Percentiles rank a stretch among this genome's conserved stretches.
phyloP scores from a whole-genome alignment of 64 coral and sea anemone species.

The Montipora capricornis region DNA sequence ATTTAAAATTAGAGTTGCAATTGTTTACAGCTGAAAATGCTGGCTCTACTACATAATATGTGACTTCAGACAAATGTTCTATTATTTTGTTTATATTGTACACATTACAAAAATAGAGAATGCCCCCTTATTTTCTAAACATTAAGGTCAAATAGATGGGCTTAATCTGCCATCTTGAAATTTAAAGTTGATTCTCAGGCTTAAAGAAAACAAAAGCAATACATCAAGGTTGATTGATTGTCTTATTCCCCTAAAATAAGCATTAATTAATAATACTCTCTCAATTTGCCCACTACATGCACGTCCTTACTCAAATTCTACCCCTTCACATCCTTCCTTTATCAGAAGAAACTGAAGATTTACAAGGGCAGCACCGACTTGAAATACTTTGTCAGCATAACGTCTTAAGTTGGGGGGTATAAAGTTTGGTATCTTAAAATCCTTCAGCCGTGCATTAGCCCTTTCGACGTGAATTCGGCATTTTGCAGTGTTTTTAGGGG shows the following conservation, averaged over 20 bases:
- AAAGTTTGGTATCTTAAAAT: slow-evolving; percentile 53
- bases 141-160: slow-evolving; percentile 7
- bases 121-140: background rate
- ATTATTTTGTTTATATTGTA: background rate
- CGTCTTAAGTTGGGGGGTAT: slow-evolving; percentile 34
- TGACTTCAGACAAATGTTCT: background rate
- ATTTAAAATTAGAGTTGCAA: background rate
- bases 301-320: slow-evolving; percentile 50
- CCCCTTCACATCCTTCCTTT: slow-evolving; percentile 19
- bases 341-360: slow-evolving; percentile 62
- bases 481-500: slow-evolving; percentile 42
- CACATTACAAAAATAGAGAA: background rate
- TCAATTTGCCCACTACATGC: too few species aligned
- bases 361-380: slow-evolving; percentile 52
- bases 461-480: slow-evolving; percentile 51
- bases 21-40: background rate
- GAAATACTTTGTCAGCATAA: slow-evolving; percentile 38
- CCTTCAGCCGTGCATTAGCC: slow-evolving; percentile 56
- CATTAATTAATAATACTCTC: too few species aligned
- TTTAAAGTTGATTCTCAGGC: background rate
- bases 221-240: background rate
- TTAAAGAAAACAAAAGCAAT: slow-evolving; percentile 11
- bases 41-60: background rate
- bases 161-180: background rate
- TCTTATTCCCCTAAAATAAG: background rate